These are phyloP conservation scores for Ctenopoma multispine DNA, from an alignment of 2,797 vertebrate genomes.

Conservation along the genomic window DNA sequence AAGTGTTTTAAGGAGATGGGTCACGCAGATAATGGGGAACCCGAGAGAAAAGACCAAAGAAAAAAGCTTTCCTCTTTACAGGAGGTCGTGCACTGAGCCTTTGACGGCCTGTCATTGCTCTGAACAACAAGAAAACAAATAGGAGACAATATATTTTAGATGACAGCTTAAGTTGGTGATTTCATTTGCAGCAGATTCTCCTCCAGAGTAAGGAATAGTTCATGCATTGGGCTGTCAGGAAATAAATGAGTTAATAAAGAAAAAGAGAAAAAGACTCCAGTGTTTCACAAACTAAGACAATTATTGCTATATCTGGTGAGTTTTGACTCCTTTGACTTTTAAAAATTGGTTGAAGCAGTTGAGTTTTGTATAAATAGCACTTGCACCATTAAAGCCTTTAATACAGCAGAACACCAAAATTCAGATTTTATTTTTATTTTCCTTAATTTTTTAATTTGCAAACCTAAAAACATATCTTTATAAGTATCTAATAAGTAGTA, in stretches of 20 bases:
- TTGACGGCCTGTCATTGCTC: conserved; percentile 62
- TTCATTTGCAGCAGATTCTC: conserved; percentile 15
- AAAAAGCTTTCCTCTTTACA: conserved; percentile 65
- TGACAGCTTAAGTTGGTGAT: conserved; percentile 60
- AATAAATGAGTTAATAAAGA: conserved; percentile 1
- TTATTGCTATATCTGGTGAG: not conserved
- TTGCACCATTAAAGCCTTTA: not conserved
- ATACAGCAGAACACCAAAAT: too few species aligned
- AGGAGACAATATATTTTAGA: conserved; percentile 51
- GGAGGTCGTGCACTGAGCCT: conserved; percentile 51
- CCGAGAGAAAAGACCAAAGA: conserved; percentile 65
- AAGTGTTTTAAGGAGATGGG: conserved; percentile 77
- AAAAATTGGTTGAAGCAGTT: not conserved
- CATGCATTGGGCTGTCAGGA: not conserved
- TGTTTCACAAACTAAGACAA: not conserved
- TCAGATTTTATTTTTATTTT: too few species aligned
- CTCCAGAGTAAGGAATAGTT: not conserved
- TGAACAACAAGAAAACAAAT: conserved; percentile 46
- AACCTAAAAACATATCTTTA: too few species aligned
- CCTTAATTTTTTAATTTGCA: too few species aligned
- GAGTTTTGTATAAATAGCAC: not conserved
- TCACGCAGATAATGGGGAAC: conserved; percentile 74
- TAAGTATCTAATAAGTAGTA: not conserved
- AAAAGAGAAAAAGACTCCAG: not conserved
- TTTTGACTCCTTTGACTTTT: not conserved